These are phyloP conservation scores for Cephus nigrinus DNA, from an alignment of 2,888 invertebrate species.

Conservation along the genomic window DNA sequence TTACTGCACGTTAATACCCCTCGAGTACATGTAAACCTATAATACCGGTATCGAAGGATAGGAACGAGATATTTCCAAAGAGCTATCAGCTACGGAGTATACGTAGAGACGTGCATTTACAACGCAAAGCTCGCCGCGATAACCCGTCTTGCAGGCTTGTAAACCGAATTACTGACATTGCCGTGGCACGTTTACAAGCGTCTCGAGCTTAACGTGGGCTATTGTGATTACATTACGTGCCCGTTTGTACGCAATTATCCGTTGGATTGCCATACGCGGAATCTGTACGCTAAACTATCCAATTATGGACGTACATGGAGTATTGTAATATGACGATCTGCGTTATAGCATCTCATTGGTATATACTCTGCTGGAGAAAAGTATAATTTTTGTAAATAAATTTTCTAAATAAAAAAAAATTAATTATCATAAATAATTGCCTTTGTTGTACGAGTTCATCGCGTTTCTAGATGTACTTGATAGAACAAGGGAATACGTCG, in stretches of 20 bases:
- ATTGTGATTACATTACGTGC: constrained; percentile 33
- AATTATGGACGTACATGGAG: background rate
- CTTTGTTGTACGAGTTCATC: background rate
- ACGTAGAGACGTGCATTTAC: background rate
- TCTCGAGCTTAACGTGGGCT: constrained; percentile 39
- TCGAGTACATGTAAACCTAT: background rate
- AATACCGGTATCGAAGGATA: background rate
- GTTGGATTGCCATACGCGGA: constrained; percentile 38
- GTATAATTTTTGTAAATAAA: too few relatives aligned
- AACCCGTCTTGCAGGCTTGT: constrained; percentile 2
- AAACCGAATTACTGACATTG: constrained; percentile 47
- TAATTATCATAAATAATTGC: background rate
- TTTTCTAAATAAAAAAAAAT: background rate
- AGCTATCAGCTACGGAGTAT: background rate
- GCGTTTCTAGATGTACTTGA: background rate
- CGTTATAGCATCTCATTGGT: background rate
- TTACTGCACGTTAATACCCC: background rate
- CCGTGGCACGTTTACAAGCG: constrained; percentile 41
- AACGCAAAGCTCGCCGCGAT: background rate
- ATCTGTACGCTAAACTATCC: background rate
- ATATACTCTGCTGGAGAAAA: background rate
- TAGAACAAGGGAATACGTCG: background rate
- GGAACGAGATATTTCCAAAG: background rate
- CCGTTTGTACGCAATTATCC: constrained; percentile 39
- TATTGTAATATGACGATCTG: background rate